These are phyloP conservation scores for Cirrhinus molitorella DNA, from an alignment of 2,797 vertebrate species.

Conservation along the genomic window DNA sequence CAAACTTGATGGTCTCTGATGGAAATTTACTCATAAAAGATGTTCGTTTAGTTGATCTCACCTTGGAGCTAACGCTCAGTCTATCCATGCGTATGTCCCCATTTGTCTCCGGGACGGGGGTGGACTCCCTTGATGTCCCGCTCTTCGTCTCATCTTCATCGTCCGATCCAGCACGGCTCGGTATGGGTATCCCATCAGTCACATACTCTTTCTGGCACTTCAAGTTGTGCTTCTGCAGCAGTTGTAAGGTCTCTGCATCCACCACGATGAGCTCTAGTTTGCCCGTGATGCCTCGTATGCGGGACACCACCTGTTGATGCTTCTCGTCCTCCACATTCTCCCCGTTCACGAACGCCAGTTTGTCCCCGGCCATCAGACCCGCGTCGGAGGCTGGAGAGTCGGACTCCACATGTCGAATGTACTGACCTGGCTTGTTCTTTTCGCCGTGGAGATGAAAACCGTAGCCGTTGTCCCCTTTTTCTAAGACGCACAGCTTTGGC, in stretches of 20 bases:
- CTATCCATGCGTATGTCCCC: slow-evolving; percentile 71
- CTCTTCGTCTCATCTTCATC: slow-evolving; percentile 64
- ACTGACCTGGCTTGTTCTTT: slow-evolving; percentile 93
- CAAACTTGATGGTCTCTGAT: not conserved
- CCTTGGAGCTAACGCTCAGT: slow-evolving; percentile 68
- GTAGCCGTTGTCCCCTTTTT: slow-evolving; percentile 91
- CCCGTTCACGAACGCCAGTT: slow-evolving; percentile 90
- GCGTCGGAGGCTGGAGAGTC: slow-evolving; percentile 89
- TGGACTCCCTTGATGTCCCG: slow-evolving; percentile 70
- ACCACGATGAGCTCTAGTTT: slow-evolving; percentile 89
- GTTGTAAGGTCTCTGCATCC: slow-evolving; percentile 84
- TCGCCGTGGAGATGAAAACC: slow-evolving; percentile 98
- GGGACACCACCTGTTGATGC: slow-evolving; percentile 95
- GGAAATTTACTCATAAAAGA: not conserved
- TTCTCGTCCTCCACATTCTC: slow-evolving; percentile 92
- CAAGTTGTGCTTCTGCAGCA: slow-evolving; percentile 78
- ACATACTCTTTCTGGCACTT: slow-evolving; percentile 79
- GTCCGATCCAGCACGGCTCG: slow-evolving; percentile 63
- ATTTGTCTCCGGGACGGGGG: slow-evolving; percentile 73
- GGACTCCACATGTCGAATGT: slow-evolving; percentile 91
- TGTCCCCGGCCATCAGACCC: slow-evolving; percentile 91
- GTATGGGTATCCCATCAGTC: slow-evolving; percentile 75
- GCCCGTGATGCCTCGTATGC: slow-evolving; percentile 84
- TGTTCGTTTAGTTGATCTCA: slow-evolving; percentile 32
- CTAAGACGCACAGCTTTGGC: slow-evolving; percentile 88